Base-by-base conservation (phyloP, 2,888 invertebrate genomes). In the Cataglyphis altisquamis region DNA sequence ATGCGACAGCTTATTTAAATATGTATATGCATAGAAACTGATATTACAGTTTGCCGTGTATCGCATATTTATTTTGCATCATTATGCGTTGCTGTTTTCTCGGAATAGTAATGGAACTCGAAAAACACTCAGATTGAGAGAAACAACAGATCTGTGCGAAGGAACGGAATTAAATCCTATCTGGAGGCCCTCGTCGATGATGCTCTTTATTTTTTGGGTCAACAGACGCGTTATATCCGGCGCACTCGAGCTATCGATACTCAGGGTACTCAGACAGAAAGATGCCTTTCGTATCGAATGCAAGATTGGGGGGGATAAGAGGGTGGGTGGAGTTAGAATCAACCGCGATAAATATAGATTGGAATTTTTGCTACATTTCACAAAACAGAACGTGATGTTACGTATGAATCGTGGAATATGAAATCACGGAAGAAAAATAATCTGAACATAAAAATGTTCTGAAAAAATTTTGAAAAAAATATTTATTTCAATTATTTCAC, bases 221-320 rank as follows among this genome's bases (percentile, higher is more conserved):
- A 82, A 57, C 70, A 63, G 52, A 83, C 52, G 41, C 60, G 80
- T 75, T 74, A 75, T 70, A 52, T 83, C 48, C 57, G 78, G 39
- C 18, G 25, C 68, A 70, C 77, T 84, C 48, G 84, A 84, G 83
- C 62, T 83, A 83, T 78, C 64, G 83, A 60, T 68, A 45, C 10
- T 41, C 36, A 8, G 48, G 4, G 8, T 67, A 77, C 68, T 68
- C 68, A 29, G 70, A 48, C 39, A 25, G 52, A 55, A 15, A 39
- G 64, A 66, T 48, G 57, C 12, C 21, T n/a, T 41, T 6, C 15
- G 77, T 12, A 81, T 73, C 52, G 74, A 81, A 63, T n/a, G 1
- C 41, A 21, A 21, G 21, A 67, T 32, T 32, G 4, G 15, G 41
- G 41, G 12, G 3, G 3, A 2, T 29, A 29, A 2, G 3, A 3